Base-by-base conservation (phyloP, 2,888 invertebrate species). In the Campopleginae sp. region DNA sequence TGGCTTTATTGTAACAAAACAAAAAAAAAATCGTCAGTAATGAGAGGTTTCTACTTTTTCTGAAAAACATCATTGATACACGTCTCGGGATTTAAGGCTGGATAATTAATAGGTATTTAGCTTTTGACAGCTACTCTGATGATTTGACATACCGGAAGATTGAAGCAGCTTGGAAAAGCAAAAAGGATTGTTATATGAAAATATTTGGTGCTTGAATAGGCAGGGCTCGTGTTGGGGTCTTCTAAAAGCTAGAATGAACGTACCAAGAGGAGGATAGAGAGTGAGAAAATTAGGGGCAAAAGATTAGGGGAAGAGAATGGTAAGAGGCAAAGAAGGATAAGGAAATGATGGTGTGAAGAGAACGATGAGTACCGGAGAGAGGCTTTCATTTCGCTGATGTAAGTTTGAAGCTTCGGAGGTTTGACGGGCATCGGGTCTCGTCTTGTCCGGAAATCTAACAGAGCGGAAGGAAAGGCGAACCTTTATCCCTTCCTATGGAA, bases 371-470 rank as follows among this genome's bases (percentile, higher is more conserved):
- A 81, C 70, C 72, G 63, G 71, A 65, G 79, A 72, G 84, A 85
- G 78, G 89, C 90, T 91, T 90, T 91, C 91, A 92, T 92, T 92
- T 91, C 89, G 89, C 90, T 91, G 91, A 91, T 90, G 91, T 89
- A 91, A 92, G 90, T 91, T 92, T 91, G 91, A 92, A 90, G 89
- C 89, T 90, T 90, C 87, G 82, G 77, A 82, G 89, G 87, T 91
- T 91, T 91, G 91, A 92, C 90, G 90, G 89, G 90, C 89, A 88
- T 89, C 88, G 88, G 86, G 86, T 88, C 88, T 87, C 84, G 85
- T 86, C 89, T 89, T 88, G 91, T 91, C 91, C 90, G 88, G 87
- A 83, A 88, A 91, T 89, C 89, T 88, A 88, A 85, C 86, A 86
- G 61, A 89, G 89, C 90, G 89, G 87, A 91, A 91, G 88, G 87